Conservation (phyloP, 2,113 vertebrate species). For the Furnarius figulus region DNA sequence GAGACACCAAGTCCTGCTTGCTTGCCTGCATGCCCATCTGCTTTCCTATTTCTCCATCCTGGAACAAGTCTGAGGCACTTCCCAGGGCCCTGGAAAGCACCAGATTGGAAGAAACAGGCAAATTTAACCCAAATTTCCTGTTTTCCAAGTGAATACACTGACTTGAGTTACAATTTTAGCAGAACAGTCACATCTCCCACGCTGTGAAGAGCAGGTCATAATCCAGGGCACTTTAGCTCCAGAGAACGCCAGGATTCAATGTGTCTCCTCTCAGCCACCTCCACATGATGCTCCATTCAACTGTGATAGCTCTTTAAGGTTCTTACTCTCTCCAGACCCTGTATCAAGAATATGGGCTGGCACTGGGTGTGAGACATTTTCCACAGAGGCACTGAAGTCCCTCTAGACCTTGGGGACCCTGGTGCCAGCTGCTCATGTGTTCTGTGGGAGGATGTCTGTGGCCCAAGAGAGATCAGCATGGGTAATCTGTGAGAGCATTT, state of each 20-base stretch:
- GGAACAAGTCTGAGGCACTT: background rate
- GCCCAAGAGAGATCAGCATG: accelerated
- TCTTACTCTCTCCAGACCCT: background rate
- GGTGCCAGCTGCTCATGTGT: background rate
- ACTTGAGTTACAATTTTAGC: background rate
- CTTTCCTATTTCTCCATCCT: background rate
- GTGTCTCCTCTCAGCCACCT: background rate
- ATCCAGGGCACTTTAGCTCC: background rate
- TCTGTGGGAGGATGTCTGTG: background rate
- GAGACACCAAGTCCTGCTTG: background rate
- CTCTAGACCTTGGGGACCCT: background rate
- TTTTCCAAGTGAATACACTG: background rate
- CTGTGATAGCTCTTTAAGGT: background rate
- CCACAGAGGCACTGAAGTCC: background rate
- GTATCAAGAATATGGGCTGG: accelerated
- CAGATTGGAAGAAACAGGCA: background rate
- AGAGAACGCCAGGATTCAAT: background rate
- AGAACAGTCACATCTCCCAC: background rate
- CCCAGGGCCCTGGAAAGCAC: background rate
- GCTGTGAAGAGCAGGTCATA: background rate
- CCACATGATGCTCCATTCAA: background rate
- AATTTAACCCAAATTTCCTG: background rate
- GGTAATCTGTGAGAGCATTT: background rate
- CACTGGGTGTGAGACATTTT: background rate
- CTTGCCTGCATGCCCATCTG: background rate